Conservation (phyloP, 2,113 vertebrate genomes). For the Tragelaphus buxtoni region DNA sequence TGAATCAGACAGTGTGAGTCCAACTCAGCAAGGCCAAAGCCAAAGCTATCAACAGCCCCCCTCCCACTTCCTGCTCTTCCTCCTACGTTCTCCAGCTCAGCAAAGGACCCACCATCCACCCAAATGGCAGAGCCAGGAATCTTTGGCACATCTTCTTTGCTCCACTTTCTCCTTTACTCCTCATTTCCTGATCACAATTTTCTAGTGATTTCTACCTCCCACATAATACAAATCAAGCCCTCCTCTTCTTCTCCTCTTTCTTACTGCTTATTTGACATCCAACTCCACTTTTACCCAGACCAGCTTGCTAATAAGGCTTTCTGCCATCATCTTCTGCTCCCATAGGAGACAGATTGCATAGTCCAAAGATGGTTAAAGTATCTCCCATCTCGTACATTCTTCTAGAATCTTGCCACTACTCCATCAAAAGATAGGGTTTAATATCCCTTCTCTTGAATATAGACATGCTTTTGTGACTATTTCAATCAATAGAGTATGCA, state of each 20-base stretch:
- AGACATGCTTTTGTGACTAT: not conserved
- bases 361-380: not conserved
- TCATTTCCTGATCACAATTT: not conserved
- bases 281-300: not conserved
- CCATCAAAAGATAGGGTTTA: not conserved
- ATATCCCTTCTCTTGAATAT: not conserved
- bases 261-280: not conserved
- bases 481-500: not conserved
- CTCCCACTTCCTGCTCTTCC: not conserved
- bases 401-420: not conserved
- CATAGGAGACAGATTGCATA: not conserved
- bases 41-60: not conserved
- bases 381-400: not conserved
- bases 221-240: not conserved
- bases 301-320: not conserved
- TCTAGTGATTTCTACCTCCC: not conserved
- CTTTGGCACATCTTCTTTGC: not conserved
- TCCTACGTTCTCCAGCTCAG: not conserved
- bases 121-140: not conserved
- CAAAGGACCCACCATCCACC: not conserved
- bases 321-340: not conserved
- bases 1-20: not conserved
- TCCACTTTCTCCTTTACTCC: not conserved
- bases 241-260: not conserved
- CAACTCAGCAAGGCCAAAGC: not conserved